phyloP scores from a whole-genome alignment of 2,888 invertebrate species.

The Fabriciana adippe region DNA sequence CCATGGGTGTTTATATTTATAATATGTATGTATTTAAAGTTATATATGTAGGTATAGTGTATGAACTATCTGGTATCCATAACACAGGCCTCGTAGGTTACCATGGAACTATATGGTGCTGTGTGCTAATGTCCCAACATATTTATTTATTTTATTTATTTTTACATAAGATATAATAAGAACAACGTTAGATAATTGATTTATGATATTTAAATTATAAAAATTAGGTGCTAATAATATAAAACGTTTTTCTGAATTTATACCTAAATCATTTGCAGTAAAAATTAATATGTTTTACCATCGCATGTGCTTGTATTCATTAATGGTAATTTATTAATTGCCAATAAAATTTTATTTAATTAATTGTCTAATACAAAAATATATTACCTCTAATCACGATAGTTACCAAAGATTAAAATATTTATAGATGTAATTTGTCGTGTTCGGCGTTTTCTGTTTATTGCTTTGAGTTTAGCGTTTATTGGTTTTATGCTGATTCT shows the following conservation, averaged over 20 bases:
- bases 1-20: too few relatives aligned
- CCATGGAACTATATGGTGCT: too few relatives aligned
- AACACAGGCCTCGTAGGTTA: too few relatives aligned
- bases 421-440: conserved; percentile 4
- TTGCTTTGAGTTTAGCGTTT: not conserved
- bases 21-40: too few relatives aligned
- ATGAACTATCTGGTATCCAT: too few relatives aligned
- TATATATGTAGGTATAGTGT: too few relatives aligned
- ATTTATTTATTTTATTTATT: too few relatives aligned
- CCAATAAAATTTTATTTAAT: conserved; percentile 33
- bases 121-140: too few relatives aligned
- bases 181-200: too few relatives aligned
- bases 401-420: conserved; percentile 33
- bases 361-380: conserved; percentile 33
- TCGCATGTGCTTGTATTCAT: conserved; percentile 29
- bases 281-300: not conserved
- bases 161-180: too few relatives aligned
- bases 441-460: not conserved
- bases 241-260: not conserved
- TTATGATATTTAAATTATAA: too few relatives aligned
- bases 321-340: conserved; percentile 31
- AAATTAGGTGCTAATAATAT: too few relatives aligned
- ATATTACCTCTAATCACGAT: conserved; percentile 49
- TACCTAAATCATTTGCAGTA: not conserved
- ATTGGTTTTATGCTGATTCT: not conserved